Base-by-base conservation (phyloP, 53 echinoderm and acorn worm species). In the Hippasteria phrygiana region DNA sequence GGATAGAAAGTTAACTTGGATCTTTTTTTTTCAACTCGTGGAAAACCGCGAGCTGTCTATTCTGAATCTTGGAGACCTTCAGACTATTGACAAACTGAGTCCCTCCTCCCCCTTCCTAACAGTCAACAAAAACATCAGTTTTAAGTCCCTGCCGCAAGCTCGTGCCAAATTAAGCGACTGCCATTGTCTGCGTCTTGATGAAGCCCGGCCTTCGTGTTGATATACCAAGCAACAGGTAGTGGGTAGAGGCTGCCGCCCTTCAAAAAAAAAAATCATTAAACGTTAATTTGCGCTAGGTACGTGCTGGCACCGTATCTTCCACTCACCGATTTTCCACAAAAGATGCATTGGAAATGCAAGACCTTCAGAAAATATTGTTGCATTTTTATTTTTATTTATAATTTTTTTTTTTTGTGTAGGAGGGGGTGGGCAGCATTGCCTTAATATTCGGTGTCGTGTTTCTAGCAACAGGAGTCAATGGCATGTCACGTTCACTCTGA, bases 281-380 rank as follows among this genome's bases (percentile, higher is more conserved):
- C 71, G 85, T 38, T 85, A 85, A 85, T 85, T 71, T 85, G 85
- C 5, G 85, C 51, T 43, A 53, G 85, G 37, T 71, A 50, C 71
- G 85, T 47, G 85, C 39, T 37, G 27, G 48, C 70, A 51, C 50
- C 51, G 39, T 37, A 38, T 71, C 54, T 85, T 85, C 71, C 85
- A 85, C 48, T 65, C 53, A 48, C 14, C 51, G 85, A 85, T 24
- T 65, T 70, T 71, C 50, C 70, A 71, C 9, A 36, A 85, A 85
- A 38, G 85, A 71, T 29, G 85, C 39, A 50, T 85, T 85, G 65
- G 35, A 84, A 84, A 35, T 17, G 18, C 12, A 81, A 64, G 81
- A 33, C 81, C 65, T 81, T 56, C 64, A 32, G 4, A 43, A 65
- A 5, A 31, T 66, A 64, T 41, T 64, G 32, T 40, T 72, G 40